Percentiles rank a stretch among this genome's conserved stretches.
These are phyloP conservation scores for Selene dorsalis DNA, from an alignment of 2,797 vertebrate species.

Conservation along the genomic window DNA sequence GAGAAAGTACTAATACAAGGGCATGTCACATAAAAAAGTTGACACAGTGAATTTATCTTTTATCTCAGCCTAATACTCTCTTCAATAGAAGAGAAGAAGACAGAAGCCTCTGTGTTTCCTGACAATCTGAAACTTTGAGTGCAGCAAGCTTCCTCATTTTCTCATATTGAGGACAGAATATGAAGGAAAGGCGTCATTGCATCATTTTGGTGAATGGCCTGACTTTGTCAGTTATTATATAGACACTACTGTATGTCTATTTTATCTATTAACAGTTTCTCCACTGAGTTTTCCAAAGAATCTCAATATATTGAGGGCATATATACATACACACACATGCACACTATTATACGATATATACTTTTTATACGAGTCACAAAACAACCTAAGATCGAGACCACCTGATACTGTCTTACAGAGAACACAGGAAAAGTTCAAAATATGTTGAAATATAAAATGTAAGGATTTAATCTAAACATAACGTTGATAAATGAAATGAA, in stretches of 20 bases:
- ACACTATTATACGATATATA: no score
- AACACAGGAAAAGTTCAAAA: background rate
- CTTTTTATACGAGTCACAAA: no score
- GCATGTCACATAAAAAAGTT: background rate
- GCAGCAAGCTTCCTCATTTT: background rate
- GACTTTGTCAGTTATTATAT: background rate
- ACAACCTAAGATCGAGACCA: background rate
- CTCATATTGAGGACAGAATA: background rate
- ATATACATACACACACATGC: no score
- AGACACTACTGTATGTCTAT: background rate
- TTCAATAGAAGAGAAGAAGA: background rate
- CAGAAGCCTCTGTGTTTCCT: background rate
- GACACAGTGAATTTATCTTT: background rate
- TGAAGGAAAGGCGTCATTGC: background rate
- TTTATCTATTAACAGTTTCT: background rate
- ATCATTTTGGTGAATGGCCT: no score
- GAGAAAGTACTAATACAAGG: background rate
- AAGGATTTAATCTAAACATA: background rate
- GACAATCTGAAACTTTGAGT: background rate
- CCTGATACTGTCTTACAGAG: background rate
- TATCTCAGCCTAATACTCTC: background rate
- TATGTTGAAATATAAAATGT: background rate
- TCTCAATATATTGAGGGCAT: background rate
- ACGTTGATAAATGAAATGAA: background rate
- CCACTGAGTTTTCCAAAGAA: background rate